These are phyloP conservation scores for Molorchus minor DNA, from an alignment of 2,888 invertebrate genomes.

Conservation along the genomic window DNA sequence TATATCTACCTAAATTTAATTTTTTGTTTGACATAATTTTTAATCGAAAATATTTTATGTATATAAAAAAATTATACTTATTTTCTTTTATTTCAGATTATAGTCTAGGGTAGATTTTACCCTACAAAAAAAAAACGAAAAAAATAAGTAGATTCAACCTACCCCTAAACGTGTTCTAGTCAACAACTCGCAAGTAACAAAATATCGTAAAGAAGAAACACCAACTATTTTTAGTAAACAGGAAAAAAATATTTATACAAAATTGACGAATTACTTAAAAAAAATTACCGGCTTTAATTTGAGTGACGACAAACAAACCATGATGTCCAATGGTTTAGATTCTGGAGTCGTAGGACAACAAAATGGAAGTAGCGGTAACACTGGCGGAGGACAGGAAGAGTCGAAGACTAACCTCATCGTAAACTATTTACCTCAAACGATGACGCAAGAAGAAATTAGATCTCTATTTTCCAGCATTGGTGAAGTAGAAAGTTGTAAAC, in stretches of 20 bases:
- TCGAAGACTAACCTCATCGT: conserved; percentile 99
- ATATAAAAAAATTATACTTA: no score
- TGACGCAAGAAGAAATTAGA: conserved; percentile 99
- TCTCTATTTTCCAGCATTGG: conserved; percentile 98
- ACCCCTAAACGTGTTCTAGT: conserved; percentile 24
- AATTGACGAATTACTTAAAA: conserved; percentile 51
- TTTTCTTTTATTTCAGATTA: conserved; percentile 49
- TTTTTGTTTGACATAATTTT: no score
- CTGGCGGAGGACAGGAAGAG: conserved; percentile 80
- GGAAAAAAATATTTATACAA: conserved; percentile 42
- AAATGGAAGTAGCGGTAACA: conserved; percentile 75
- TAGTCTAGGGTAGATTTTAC: conserved; percentile 45
- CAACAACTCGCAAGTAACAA: conserved; percentile 33
- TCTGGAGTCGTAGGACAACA: conserved; percentile 82
- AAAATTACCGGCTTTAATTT: conserved; percentile 51
- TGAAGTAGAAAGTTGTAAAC: conserved; percentile 98
- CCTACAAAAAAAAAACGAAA: conserved; percentile 36
- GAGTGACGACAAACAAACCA: conserved; percentile 57
- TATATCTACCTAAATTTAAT: no score
- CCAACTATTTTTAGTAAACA: conserved; percentile 42
- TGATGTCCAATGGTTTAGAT: conserved; percentile 88
- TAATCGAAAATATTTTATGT: no score
- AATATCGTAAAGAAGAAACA: conserved; percentile 39
- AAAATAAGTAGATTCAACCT: conserved; percentile 31
- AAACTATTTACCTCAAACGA: conserved; percentile 99